Base-by-base conservation (phyloP, 2,888 invertebrate genomes). In the Pheosia tremula region DNA sequence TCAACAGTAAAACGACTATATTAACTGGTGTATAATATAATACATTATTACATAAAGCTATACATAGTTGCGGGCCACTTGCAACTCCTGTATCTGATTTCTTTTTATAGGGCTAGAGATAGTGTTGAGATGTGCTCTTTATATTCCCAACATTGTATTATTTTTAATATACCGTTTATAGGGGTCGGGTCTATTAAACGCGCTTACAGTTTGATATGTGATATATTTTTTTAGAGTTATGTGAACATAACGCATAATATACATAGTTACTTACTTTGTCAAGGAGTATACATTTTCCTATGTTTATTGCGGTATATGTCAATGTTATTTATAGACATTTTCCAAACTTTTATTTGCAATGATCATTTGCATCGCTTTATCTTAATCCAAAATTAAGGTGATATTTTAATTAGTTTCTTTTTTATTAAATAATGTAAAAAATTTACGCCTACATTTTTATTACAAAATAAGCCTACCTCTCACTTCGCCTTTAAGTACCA, bases 381-480 rank as follows among this genome's bases (percentile, higher is more conserved):
- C 2, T 1, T 0, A 24, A 1, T 1, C 24, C 24, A 24, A 24
- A 24, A 24, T 24, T 24, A 24, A 24, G 24, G 24, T 24, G 24
- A 24, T 24, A 24, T 24, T 24, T 24, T 24, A 24, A 24, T 24
- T 24, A 24, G 24, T 24, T 2, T 24, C 24, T 24, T 24, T 24
- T 24, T 24, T 24, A 24, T 24, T 24, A 24, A 24, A 24, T 24
- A 24, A 24, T 24, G 0, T 1, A 24, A 24, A 24, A 24, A 1
- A 24, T 24, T 2, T 1, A 24, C 0, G 24, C 24, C 24, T 24
- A 24, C 24, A 43, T 43, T 9, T 61, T 63, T 63, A 61, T 61
- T 72, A 72, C 67, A 62, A 67, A 71, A 67, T 68, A 63, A 63
- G n/a, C 1, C 8, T 67, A 72, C 75, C 76, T 80, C 80, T 79